These are phyloP conservation scores for Elanoides forficatus DNA, from an alignment of 2,113 vertebrate genomes.

Conservation along the genomic window DNA sequence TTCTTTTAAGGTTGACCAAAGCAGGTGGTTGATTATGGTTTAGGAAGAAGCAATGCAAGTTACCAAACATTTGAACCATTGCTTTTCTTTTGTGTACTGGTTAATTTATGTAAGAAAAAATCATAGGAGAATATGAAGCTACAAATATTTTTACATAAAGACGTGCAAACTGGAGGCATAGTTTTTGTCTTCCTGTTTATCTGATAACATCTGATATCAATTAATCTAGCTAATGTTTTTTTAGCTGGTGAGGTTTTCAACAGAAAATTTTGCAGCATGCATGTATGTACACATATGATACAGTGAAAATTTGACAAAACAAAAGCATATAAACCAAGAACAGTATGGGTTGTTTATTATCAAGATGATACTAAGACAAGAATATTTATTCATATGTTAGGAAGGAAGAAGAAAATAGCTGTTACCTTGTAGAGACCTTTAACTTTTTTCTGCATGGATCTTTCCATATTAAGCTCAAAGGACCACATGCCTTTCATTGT, in stretches of 20 bases:
- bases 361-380: not conserved
- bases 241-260: not conserved
- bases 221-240: not conserved
- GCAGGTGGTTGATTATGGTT: not conserved
- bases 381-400: not conserved
- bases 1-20: not conserved
- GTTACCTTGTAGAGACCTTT: not conserved
- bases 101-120: not conserved
- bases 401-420: not conserved
- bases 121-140: not conserved
- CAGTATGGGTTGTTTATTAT: not conserved
- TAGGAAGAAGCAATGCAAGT: not conserved
- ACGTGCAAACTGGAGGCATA: not conserved
- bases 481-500: not conserved
- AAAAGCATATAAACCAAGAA: not conserved
- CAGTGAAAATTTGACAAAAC: not conserved
- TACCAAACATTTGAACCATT: not conserved
- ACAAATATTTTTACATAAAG: not conserved
- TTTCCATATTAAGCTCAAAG: not conserved
- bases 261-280: not conserved
- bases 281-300: accelerated
- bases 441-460: not conserved
- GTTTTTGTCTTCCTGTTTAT: not conserved
- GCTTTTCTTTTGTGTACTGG: not conserved
- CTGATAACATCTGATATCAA: not conserved